Conservation (phyloP, 1,140 invertebrate species). For the Pristionchus pacificus region DNA sequence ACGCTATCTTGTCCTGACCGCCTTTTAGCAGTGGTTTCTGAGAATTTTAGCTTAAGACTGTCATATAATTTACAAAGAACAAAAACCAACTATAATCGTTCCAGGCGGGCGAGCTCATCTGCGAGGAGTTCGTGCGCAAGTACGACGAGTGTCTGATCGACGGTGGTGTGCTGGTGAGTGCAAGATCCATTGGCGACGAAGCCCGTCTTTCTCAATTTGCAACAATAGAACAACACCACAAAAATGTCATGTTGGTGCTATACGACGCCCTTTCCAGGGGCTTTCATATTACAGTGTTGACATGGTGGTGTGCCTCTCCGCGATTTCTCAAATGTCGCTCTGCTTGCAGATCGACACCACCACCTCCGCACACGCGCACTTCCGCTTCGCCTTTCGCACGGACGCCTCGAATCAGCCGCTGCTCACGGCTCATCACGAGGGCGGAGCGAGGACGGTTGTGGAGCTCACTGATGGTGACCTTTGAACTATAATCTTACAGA, state of each 20-base stretch:
- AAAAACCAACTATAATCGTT: background rate
- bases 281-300: no score
- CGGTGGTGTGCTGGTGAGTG: background rate
- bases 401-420: background rate
- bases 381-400: background rate
- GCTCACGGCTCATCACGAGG: background rate
- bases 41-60: no score
- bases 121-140: background rate
- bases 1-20: background rate
- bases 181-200: no score
- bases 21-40: background rate
- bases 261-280: no score
- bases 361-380: background rate
- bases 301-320: no score
- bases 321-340: no score
- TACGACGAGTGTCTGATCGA: background rate
- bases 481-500: no score
- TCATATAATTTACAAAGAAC: no score
- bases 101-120: background rate
- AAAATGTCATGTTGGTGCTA: no score
- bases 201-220: no score
- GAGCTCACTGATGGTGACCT: background rate
- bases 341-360: background rate
- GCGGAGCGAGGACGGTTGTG: background rate
- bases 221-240: background rate